Percentiles rank a stretch among this genome's conserved stretches.
These are phyloP conservation scores for Orthosia gracilis DNA, from an alignment of 2,888 invertebrate species.

Conservation along the genomic window DNA sequence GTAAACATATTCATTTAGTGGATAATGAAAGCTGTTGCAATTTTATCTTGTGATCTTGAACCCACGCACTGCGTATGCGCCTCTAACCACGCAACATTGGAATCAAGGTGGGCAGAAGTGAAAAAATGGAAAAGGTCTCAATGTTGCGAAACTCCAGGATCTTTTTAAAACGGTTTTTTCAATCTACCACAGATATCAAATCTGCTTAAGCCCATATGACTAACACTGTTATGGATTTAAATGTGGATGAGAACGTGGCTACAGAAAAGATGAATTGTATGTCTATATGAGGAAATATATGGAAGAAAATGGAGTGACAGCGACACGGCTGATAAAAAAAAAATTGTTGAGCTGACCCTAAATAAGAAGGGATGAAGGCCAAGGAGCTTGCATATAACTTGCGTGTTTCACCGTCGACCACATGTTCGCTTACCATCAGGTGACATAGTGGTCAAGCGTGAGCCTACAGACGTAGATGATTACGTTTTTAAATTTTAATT, in stretches of 20 bases:
- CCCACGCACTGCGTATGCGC: constrained; percentile 66
- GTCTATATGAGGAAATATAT: too few species aligned
- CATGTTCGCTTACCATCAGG: too few species aligned
- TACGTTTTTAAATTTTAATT: neutral
- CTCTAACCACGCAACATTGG: constrained; percentile 51
- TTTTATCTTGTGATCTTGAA: constrained; percentile 62
- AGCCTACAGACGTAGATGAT: too few species aligned
- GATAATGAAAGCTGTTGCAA: constrained; percentile 67
- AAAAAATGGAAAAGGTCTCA: constrained; percentile 56
- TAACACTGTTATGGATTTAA: too few species aligned
- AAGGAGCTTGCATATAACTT: too few species aligned
- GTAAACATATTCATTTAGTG: constrained; percentile 56
- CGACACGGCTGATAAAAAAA: neutral
- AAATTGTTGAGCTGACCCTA: neutral
- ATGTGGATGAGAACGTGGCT: too few species aligned
- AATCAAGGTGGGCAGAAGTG: constrained; percentile 65
- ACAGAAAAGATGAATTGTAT: too few species aligned
- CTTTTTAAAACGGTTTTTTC: neutral
- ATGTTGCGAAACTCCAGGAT: constrained; percentile 45
- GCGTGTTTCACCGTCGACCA: too few species aligned
- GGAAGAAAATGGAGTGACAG: too few species aligned
- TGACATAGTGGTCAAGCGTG: too few species aligned
- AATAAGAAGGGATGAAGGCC: neutral
- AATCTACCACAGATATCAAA: neutral
- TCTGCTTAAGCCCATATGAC: too few species aligned